phyloP scores from a whole-genome alignment of 2,113 vertebrate genomes.

The Perca fluviatilis region DNA sequence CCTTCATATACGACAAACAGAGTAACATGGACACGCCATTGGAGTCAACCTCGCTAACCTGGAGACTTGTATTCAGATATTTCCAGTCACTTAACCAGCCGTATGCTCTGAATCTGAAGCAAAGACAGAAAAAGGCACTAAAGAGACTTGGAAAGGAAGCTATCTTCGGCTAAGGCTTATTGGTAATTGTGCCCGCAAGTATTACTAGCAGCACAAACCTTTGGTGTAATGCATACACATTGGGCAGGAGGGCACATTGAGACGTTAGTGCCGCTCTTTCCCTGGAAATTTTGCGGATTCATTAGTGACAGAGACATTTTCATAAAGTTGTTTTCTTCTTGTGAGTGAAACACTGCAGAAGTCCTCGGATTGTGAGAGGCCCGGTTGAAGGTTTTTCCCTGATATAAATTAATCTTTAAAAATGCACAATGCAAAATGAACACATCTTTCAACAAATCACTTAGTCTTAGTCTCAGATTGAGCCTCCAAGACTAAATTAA shows the following conservation, averaged over 20 bases:
- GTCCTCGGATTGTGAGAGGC: background rate
- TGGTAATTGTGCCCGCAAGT: constrained; percentile 15
- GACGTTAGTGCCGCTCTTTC: background rate
- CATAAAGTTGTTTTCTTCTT: background rate
- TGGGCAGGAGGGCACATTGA: constrained; percentile 4
- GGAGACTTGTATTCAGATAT: constrained; percentile 2
- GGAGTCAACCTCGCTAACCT: background rate
- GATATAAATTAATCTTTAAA: background rate
- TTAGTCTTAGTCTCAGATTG: background rate
- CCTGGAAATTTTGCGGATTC: constrained; percentile 15
- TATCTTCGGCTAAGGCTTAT: constrained; percentile 23
- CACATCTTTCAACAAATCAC: too few relatives aligned
- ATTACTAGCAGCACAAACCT: constrained; percentile 53
- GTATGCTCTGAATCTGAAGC: background rate
- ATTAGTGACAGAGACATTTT: background rate
- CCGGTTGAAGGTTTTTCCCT: background rate
- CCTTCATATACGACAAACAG: background rate
- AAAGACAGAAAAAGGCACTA: constrained; percentile 16
- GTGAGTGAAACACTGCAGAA: constrained; percentile 8
- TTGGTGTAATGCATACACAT: constrained; percentile 37
- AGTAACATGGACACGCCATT: background rate
- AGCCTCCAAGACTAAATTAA: background rate
- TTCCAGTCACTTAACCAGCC: background rate
- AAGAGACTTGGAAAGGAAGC: constrained; percentile 28
- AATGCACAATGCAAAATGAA: too few relatives aligned